A percentile compares a stretch with the other conserved stretches of the same genome.
phyloP scores from a whole-genome alignment of 2,113 vertebrate species.

The Ancistrus triradiatus region DNA sequence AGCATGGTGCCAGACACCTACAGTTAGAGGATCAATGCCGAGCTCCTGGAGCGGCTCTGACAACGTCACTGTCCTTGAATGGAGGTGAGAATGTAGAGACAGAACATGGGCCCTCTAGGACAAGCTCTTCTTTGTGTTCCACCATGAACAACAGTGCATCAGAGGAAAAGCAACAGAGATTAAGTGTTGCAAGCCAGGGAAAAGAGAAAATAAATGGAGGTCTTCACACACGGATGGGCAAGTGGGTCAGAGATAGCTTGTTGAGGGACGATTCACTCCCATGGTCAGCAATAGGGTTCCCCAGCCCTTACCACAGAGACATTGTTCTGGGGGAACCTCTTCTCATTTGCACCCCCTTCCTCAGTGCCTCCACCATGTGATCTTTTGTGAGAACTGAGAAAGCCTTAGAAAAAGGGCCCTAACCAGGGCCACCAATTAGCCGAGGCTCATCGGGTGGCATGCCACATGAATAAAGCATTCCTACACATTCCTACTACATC shows the following conservation, averaged over 20 bases:
- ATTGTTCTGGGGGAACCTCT: conserved; percentile 65
- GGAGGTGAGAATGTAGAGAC: conserved; percentile 60
- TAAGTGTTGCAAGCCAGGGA: conserved; percentile 25
- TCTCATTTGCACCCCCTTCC: conserved; percentile 39
- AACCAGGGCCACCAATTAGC: conserved; percentile 74
- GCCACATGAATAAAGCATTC: conserved; percentile 60
- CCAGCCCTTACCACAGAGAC: conserved; percentile 55
- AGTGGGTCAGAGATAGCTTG: conserved; percentile 70
- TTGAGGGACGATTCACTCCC: conserved; percentile 60
- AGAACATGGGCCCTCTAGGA: conserved; percentile 52
- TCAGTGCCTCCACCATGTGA: conserved; percentile 49
- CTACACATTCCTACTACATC: conserved; percentile 7
- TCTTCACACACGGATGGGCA: conserved; percentile 71
- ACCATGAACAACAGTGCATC: conserved; percentile 3
- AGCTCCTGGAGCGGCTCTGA: conserved; percentile 44
- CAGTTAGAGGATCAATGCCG: conserved; percentile 57
- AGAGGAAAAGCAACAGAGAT: conserved; percentile 16
- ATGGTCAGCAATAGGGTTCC: conserved; percentile 29
- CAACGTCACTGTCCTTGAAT: conserved; percentile 59
- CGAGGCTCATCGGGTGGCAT: conserved; percentile 70
- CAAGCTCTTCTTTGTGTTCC: conserved; percentile 22
- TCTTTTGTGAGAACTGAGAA: conserved; percentile 69
- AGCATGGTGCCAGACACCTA: conserved; percentile 53
- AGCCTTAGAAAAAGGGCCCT: conserved; percentile 59
- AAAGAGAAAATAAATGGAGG: conserved; percentile 56